These are phyloP conservation scores for Phrynocephalus versicolor DNA, from an alignment of 2,113 vertebrate species.

Conservation along the genomic window DNA sequence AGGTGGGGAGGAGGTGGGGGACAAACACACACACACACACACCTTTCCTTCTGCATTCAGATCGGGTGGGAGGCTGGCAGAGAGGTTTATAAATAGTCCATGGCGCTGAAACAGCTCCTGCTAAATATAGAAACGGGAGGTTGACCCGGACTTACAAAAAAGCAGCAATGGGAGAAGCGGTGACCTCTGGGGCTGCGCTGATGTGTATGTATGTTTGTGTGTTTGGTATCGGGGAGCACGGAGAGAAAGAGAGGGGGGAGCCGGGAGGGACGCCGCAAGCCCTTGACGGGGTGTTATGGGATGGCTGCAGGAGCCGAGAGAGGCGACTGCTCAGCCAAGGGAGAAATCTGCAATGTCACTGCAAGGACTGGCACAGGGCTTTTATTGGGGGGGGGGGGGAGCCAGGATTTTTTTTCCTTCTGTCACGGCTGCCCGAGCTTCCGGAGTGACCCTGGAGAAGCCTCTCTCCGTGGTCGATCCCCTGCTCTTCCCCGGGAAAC, in stretches of 20 bases:
- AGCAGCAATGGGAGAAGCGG: not conserved
- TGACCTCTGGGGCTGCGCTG: not conserved
- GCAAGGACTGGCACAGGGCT: not conserved
- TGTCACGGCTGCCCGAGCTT: not conserved
- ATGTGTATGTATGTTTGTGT: too few relatives aligned
- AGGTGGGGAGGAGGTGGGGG: too few relatives aligned
- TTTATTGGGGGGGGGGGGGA: too few relatives aligned
- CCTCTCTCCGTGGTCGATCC: too few relatives aligned
- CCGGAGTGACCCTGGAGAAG: not conserved
- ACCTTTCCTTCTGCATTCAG: constrained; percentile 21
- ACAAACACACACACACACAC: not conserved
- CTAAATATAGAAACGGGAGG: constrained; percentile 49
- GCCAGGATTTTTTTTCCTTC: not conserved
- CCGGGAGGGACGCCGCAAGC: not conserved
- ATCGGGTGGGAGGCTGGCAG: constrained; percentile 14
- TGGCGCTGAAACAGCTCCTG: constrained; percentile 12
- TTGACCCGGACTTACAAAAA: constrained; percentile 31
- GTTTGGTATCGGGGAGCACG: not conserved
- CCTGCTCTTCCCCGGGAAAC: not conserved
- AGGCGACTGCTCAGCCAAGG: not conserved
- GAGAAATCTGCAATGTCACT: constrained; percentile 1
- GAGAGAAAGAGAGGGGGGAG: not conserved
- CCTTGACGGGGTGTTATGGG: accelerated
- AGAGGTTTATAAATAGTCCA: constrained; percentile 52
- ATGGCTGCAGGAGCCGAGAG: accelerated